Percentiles rank a stretch among this genome's conserved stretches.
phyloP scores from a whole-genome alignment of 2,797 vertebrate genomes.

The Manis javanica region DNA sequence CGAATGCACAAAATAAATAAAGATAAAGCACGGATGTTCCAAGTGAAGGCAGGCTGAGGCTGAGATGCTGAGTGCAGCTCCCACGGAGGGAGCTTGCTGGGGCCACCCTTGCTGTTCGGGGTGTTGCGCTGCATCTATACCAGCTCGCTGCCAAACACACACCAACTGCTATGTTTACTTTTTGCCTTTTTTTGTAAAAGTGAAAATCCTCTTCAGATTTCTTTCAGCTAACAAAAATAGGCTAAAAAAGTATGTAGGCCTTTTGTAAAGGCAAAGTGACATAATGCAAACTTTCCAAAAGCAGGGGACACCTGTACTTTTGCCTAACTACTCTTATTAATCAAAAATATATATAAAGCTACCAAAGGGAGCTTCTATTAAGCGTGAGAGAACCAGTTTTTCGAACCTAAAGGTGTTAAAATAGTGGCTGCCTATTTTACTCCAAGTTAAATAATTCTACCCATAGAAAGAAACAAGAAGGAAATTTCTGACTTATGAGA shows the following conservation, averaged over 20 bases:
- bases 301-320: neutral
- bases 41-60: neutral
- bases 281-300: neutral
- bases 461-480: neutral
- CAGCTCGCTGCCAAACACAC: neutral
- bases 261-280: neutral
- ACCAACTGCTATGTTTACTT: neutral
- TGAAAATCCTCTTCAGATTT: neutral
- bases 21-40: neutral
- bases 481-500: neutral
- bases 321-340: neutral
- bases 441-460: slow-evolving; percentile 6
- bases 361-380: neutral
- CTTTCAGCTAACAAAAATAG: neutral
- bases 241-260: neutral
- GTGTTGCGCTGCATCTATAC: neutral
- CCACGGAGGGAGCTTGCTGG: neutral
- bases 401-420: neutral
- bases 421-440: neutral
- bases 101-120: neutral
- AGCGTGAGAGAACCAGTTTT: neutral
- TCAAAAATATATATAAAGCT: neutral
- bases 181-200: neutral
- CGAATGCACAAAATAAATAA: neutral
- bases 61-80: neutral